Evolutionary conservation across 1,140 invertebrate species (phyloP), one percentile per base, ranked within the genome.

Genomic region (Apis florea): DNA sequence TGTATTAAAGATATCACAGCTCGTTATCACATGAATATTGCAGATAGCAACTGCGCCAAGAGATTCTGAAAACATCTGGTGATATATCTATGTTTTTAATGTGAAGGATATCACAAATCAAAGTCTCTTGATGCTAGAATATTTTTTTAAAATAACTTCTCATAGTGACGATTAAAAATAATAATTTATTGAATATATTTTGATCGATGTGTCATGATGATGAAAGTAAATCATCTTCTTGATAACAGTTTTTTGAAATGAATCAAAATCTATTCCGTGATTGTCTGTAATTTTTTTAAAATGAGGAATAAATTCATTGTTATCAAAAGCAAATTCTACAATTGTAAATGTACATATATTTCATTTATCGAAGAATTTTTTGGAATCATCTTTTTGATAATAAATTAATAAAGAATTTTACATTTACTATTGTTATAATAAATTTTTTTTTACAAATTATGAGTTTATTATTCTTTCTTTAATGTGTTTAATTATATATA

Each of bases 151-250:
- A 85, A 85, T 58, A 75, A n/a, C 69, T 26, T 73, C 68, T 56
- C 56, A 68, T 82, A 85, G 49, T 1, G 17, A 26, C 17, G 67
- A 40, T 53, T 40, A 67, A 79, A 24, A 67, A 53, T 47, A 53
- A 85, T 74, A 64, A 85, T 76, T 85, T 81, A 72, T 84, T 70
- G 56, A 53, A 47, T 81, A 81, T 81, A 68, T 68, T 19, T n/a
- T n/a, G 53, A 19, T 19, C 64, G n/a, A 64, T 40, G 63, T 13
- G 31, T 40, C 5, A 40, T 40, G 31, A 40, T 40, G n/a, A 40
- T 40, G 61, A 81, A 81, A 81, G 63, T 63, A 54, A 59, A 68
- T 64, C 58, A 59, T 21, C 26, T 11, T 19, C 15, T 9, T 15
- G 21, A 17, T 6, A 21, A 12, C 59, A 74, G n/a, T 74, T 74